Evolutionary conservation across 2,888 invertebrate species (phyloP).

Genomic region (Diarsia mendica): DNA sequence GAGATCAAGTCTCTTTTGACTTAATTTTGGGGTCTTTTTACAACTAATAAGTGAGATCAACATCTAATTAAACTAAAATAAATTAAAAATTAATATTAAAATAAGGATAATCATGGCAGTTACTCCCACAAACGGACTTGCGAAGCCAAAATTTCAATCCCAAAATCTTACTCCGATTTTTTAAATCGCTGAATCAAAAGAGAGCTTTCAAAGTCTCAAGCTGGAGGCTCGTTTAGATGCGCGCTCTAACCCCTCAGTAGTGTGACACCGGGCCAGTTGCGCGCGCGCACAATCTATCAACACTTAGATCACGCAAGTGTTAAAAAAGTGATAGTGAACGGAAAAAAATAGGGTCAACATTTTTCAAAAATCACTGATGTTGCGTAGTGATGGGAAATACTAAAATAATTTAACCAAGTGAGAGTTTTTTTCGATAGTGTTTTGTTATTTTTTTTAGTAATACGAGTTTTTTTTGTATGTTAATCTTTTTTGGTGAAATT

Average conservation of each 20-base stretch:
- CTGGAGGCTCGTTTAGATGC: slow-evolving; percentile 50
- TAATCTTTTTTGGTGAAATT: slow-evolving; percentile 30
- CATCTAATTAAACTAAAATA: background rate
- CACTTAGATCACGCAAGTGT: slow-evolving; percentile 57
- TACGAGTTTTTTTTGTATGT: background rate
- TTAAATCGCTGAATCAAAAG: slow-evolving; percentile 10
- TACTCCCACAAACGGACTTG: background rate
- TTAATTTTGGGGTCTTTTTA: too few species aligned
- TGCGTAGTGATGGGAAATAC: slow-evolving; percentile 9
- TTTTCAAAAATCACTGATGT: too few species aligned
- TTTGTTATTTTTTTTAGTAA: slow-evolving; percentile 13
- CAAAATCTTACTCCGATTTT: background rate
- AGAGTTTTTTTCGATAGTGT: slow-evolving; percentile 15
- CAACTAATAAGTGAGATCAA: too few species aligned
- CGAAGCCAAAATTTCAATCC: background rate
- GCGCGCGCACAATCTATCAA: slow-evolving; percentile 62
- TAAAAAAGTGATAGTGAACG: slow-evolving; percentile 64
- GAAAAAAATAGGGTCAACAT: too few species aligned
- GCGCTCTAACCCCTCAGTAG: slow-evolving; percentile 62
- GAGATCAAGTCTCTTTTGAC: too few species aligned
- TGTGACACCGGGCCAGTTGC: slow-evolving; percentile 56
- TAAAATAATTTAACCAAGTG: slow-evolving; percentile 8
- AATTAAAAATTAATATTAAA: too few species aligned
- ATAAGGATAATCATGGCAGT: background rate
- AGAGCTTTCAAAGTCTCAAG: slow-evolving; percentile 53